Conservation (phyloP, 1,140 invertebrate genomes). For the Ephestia elutella region DNA sequence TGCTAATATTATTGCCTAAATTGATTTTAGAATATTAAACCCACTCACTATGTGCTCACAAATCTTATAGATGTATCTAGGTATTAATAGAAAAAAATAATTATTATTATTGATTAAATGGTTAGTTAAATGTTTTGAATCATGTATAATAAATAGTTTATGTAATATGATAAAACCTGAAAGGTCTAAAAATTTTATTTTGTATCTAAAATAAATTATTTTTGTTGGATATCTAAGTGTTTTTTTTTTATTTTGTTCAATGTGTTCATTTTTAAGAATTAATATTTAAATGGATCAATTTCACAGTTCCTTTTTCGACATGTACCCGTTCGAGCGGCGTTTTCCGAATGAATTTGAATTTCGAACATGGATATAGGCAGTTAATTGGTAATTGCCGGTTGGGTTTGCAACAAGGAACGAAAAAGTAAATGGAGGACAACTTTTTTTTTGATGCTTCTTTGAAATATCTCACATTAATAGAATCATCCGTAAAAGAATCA, state of each 20-base stretch:
- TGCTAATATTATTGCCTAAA: no score
- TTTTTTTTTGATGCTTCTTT: no score
- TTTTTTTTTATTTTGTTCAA: background rate
- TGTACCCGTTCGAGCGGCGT: constrained; percentile 27
- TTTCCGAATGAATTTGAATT: constrained; percentile 55
- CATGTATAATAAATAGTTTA: no score
- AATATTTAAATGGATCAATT: constrained; percentile 21
- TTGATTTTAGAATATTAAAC: no score
- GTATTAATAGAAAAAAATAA: background rate
- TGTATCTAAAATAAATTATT: constrained; percentile 2
- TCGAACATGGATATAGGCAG: constrained; percentile 37
- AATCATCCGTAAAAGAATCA: no score
- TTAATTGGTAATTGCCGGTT: constrained; percentile 66
- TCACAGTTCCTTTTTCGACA: constrained; percentile 41
- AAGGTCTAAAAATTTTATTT: constrained; percentile 6
- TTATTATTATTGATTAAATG: background rate
- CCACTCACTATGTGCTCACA: background rate
- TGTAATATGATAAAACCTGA: background rate
- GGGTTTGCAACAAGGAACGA: constrained; percentile 6
- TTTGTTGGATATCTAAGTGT: background rate
- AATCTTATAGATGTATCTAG: background rate
- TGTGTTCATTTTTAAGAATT: background rate
- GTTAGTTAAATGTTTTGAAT: background rate
- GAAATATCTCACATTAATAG: no score
- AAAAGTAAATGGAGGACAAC: background rate